phyloP scores from a whole-genome alignment of 2,888 invertebrate species.

The Ectemnius lituratus region DNA sequence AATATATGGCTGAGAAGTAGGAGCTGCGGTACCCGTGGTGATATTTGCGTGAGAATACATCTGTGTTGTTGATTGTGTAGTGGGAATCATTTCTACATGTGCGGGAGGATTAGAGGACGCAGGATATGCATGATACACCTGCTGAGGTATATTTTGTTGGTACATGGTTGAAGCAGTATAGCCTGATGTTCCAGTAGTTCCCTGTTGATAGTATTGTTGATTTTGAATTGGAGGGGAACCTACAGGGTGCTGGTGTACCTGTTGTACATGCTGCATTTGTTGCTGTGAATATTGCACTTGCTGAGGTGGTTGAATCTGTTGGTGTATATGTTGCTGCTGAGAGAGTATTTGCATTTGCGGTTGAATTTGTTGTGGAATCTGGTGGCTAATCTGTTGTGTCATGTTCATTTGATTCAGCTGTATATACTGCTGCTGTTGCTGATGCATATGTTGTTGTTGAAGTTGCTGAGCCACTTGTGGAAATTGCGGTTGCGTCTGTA shows the following conservation, averaged over 20 bases:
- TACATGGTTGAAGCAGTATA: slow-evolving; percentile 63
- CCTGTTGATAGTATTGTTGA: slow-evolving; percentile 70
- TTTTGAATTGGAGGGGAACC: slow-evolving; percentile 67
- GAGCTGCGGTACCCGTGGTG: slow-evolving; percentile 37
- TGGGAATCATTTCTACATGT: slow-evolving; percentile 68
- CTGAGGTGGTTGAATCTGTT: slow-evolving; percentile 65
- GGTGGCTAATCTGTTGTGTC: slow-evolving; percentile 79
- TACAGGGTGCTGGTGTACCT: slow-evolving; percentile 71
- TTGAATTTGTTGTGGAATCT: slow-evolving; percentile 79
- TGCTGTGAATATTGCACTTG: slow-evolving; percentile 68
- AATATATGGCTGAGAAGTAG: slow-evolving; percentile 57
- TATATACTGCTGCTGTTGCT: slow-evolving; percentile 80
- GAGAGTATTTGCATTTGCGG: slow-evolving; percentile 62
- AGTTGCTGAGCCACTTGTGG: slow-evolving; percentile 78
- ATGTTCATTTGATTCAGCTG: slow-evolving; percentile 77
- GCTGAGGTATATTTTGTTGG: slow-evolving; percentile 69
- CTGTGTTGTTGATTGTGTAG: slow-evolving; percentile 59
- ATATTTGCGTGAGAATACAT: slow-evolving; percentile 59
- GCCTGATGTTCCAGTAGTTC: slow-evolving; percentile 53
- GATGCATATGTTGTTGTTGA: slow-evolving; percentile 80
- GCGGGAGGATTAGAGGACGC: slow-evolving; percentile 61
- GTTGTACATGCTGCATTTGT: slow-evolving; percentile 71
- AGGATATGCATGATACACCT: slow-evolving; percentile 67
- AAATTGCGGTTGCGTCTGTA: slow-evolving; percentile 74
- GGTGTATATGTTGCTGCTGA: slow-evolving; percentile 63